A percentile compares a stretch with the other conserved stretches of the same genome.
Evolutionary conservation across 1,140 invertebrate species (phyloP).

Genomic region (Halictus rubicundus): DNA sequence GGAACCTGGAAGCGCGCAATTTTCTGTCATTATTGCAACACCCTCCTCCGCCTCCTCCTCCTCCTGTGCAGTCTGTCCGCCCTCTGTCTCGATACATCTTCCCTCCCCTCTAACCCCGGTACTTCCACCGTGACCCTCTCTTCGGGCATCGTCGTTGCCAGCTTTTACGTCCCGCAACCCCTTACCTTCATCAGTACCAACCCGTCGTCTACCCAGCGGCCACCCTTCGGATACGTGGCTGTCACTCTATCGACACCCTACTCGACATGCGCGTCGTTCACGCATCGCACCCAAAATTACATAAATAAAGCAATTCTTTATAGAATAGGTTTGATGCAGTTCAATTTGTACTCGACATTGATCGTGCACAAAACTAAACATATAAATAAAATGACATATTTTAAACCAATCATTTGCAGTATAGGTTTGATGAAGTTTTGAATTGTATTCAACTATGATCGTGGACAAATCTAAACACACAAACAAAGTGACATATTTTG

Average conservation of each 20-base stretch:
- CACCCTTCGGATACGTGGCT: too few species aligned
- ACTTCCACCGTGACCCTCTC: not conserved
- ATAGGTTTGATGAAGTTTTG: too few species aligned
- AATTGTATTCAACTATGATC: too few species aligned
- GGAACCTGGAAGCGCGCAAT: constrained; percentile 72
- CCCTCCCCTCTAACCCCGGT: not conserved
- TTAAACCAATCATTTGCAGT: too few species aligned
- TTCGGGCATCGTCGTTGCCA: not conserved
- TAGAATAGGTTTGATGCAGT: too few species aligned
- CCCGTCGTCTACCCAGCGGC: not conserved
- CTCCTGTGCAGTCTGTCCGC: constrained; percentile 14
- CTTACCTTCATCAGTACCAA: not conserved
- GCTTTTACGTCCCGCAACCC: constrained; percentile 1
- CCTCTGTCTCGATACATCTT: constrained; percentile 38
- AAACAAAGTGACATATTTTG: too few species aligned
- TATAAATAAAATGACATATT: too few species aligned
- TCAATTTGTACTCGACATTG: too few species aligned
- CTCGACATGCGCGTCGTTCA: constrained; percentile 31
- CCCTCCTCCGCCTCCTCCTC: constrained; percentile 20
- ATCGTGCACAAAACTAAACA: too few species aligned
- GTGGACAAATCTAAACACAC: too few species aligned
- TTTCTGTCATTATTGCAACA: constrained; percentile 70
- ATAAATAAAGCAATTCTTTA: too few species aligned
- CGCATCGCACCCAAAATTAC: constrained; percentile 41
- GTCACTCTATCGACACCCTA: not conserved